Conservation (phyloP, 2,888 invertebrate species). For the Embidobia sp. region DNA sequence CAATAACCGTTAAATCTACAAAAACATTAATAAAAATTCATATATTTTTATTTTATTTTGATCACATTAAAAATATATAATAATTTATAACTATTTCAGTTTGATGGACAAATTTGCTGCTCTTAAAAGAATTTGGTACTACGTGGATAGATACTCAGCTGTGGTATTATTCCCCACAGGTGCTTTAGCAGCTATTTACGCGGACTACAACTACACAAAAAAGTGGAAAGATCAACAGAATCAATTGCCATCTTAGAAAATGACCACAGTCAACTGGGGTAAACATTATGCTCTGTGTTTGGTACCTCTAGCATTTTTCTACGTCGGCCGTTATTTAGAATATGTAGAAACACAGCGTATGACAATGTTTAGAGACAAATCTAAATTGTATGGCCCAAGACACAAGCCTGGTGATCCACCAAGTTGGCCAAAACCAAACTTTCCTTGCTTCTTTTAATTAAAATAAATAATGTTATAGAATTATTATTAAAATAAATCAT, state of each 20-base stretch:
- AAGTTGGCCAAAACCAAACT: conserved; percentile 85
- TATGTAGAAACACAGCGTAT: conserved; percentile 87
- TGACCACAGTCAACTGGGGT: conserved; percentile 81
- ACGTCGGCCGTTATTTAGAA: conserved; percentile 86
- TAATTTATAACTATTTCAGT: conserved; percentile 2
- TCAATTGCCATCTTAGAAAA: conserved; percentile 23
- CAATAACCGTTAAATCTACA: too few species aligned
- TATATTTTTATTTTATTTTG: too few species aligned
- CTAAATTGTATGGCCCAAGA: conserved; percentile 87
- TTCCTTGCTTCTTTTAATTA: too few species aligned
- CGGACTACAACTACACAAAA: conserved; percentile 88
- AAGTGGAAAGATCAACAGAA: conserved; percentile 85
- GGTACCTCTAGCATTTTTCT: conserved; percentile 84
- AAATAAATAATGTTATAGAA: too few species aligned
- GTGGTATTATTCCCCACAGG: conserved; percentile 24
- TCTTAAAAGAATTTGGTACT: not conserved
- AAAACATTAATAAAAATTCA: too few species aligned
- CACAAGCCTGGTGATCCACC: conserved; percentile 87
- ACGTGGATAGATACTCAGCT: conserved; percentile 11
- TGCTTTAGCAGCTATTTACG: conserved; percentile 84
- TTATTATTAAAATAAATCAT: too few species aligned
- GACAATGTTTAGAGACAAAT: conserved; percentile 89
- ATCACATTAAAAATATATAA: too few species aligned
- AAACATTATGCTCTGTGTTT: conserved; percentile 82
- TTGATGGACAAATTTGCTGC: conserved; percentile 1